These are phyloP conservation scores for Cantharis rustica DNA, from an alignment of 2,888 invertebrate species.

Conservation along the genomic window DNA sequence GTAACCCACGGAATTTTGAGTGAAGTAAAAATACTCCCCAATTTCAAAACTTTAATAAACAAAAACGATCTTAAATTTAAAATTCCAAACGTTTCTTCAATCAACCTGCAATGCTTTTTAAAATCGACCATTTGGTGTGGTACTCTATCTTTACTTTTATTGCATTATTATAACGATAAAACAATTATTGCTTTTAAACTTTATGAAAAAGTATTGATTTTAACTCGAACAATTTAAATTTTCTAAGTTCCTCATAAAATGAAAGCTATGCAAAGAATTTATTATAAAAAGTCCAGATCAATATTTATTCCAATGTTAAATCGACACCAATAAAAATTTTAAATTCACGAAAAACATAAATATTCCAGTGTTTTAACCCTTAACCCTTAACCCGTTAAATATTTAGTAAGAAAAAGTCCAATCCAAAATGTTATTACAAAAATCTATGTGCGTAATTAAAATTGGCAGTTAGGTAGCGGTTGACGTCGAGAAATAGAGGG, in stretches of 20 bases:
- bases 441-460: conserved; percentile 21
- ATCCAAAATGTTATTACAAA: conserved; percentile 8
- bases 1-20: conserved; percentile 18
- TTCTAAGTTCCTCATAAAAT: neutral
- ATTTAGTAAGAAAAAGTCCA: neutral
- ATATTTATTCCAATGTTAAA: neutral
- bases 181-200: neutral
- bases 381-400: conserved; percentile 5
- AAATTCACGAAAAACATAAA: neutral
- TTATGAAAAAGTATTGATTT: neutral
- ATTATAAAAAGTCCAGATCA: neutral
- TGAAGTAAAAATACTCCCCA: conserved; percentile 18
- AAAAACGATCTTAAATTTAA: conserved; percentile 7
- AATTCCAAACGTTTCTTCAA: neutral
- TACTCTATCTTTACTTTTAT: neutral
- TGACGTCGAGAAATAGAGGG: conserved; percentile 9
- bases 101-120: neutral
- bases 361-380: neutral
- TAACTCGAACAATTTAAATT: neutral
- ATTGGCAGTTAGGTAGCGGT: conserved; percentile 17
- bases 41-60: conserved; percentile 18
- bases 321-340: neutral
- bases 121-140: neutral
- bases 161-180: neutral
- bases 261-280: neutral